Evolutionary conservation across 92 coral and sea anemone species (phyloP).

Genomic region (Siderastrea siderea): DNA sequence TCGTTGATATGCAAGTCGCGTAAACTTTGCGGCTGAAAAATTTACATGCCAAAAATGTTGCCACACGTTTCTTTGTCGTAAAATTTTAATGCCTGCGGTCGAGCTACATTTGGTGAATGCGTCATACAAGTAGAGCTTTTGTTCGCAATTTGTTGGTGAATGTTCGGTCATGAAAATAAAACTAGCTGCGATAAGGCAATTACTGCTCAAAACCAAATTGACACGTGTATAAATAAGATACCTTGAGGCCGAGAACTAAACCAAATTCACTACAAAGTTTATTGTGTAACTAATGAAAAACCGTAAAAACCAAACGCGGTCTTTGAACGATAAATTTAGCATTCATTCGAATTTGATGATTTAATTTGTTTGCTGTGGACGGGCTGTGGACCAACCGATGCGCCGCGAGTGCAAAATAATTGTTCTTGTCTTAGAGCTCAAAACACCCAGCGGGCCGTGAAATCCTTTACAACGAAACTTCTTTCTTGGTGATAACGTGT

Average conservation of each 20-base stretch:
- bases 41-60: conserved; percentile 14
- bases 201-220: not conserved
- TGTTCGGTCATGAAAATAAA: not conserved
- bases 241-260: not conserved
- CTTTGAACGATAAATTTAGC: conserved; percentile 46
- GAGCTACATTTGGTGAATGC: conserved; percentile 2
- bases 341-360: conserved; percentile 68
- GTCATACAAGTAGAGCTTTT: not conserved
- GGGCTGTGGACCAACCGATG: conserved; percentile 41
- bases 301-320: conserved; percentile 6
- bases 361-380: conserved; percentile 59
- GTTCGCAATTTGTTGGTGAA: not conserved
- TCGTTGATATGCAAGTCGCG: not conserved
- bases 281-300: not conserved
- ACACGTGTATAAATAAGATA: not conserved
- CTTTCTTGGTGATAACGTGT: not conserved
- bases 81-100: conserved; percentile 40
- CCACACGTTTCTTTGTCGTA: conserved; percentile 15
- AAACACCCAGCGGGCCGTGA: conserved; percentile 36
- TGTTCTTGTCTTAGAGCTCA: conserved; percentile 19
- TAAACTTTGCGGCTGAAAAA: not conserved
- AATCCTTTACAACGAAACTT: conserved; percentile 2
- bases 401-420: conserved; percentile 34
- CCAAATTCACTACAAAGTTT: not conserved
- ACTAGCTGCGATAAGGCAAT: conserved; percentile 8